Evolutionary conservation across 2,113 vertebrate species (phyloP).

Genomic region (Bos javanicus): DNA sequence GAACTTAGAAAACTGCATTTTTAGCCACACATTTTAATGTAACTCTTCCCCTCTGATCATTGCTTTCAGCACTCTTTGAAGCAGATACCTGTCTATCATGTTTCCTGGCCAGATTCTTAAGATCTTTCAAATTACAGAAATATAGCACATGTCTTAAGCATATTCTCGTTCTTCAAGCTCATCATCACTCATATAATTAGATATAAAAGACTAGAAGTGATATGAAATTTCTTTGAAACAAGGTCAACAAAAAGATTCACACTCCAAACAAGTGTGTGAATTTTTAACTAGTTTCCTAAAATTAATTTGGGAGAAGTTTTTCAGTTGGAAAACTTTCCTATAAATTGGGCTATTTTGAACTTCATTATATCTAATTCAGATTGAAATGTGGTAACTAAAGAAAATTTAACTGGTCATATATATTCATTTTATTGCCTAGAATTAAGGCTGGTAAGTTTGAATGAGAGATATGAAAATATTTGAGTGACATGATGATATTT

Average conservation of each 20-base stretch:
- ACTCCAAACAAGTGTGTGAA: background rate
- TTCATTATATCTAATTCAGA: constrained; percentile 2
- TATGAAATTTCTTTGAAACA: constrained; percentile 20
- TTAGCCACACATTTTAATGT: background rate
- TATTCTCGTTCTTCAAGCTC: background rate
- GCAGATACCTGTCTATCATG: background rate
- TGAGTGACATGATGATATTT: background rate
- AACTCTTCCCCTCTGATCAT: background rate
- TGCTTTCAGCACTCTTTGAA: constrained; percentile 39
- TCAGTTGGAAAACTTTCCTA: background rate
- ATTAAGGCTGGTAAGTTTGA: background rate
- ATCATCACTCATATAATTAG: constrained; percentile 16
- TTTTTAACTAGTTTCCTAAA: background rate
- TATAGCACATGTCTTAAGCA: background rate
- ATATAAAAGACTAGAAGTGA: background rate
- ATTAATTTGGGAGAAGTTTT: background rate
- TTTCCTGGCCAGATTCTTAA: constrained; percentile 24
- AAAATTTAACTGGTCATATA: background rate
- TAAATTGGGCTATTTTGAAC: background rate
- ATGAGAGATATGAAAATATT: background rate
- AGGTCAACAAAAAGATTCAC: background rate
- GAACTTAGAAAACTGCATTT: background rate
- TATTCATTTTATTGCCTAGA: background rate
- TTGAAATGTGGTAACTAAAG: constrained; percentile 1
- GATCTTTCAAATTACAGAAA: constrained; percentile 13